These are phyloP conservation scores for Anarsia innoxiella DNA, from an alignment of 2,888 invertebrate species.

Conservation along the genomic window DNA sequence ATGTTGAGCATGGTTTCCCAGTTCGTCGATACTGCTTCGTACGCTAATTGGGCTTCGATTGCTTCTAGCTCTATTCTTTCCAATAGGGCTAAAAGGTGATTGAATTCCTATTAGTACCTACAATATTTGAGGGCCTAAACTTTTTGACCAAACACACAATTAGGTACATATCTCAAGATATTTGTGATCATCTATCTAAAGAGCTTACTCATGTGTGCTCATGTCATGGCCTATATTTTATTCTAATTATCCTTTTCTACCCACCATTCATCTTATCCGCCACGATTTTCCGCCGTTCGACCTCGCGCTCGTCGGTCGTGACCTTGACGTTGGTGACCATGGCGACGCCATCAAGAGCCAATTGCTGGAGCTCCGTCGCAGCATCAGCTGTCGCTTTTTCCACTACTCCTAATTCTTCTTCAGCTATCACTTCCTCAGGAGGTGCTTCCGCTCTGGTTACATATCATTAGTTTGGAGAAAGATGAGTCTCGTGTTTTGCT, in stretches of 20 bases:
- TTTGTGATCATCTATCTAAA: too few relatives aligned
- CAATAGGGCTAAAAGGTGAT: background rate
- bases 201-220: too few relatives aligned
- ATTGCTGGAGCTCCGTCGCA: constrained; percentile 77
- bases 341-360: constrained; percentile 81
- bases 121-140: background rate
- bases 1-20: constrained; percentile 79
- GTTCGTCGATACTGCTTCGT: constrained; percentile 78
- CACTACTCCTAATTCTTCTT: constrained; percentile 71
- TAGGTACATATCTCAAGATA: background rate
- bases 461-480: too few relatives aligned
- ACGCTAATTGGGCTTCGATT: constrained; percentile 75
- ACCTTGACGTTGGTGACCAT: constrained; percentile 85
- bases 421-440: constrained; percentile 46
- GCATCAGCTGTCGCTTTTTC: constrained; percentile 80
- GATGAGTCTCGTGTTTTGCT: too few relatives aligned
- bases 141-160: background rate
- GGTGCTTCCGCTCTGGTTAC: constrained; percentile 50
- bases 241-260: too few relatives aligned
- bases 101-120: background rate
- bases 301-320: constrained; percentile 84
- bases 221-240: too few relatives aligned
- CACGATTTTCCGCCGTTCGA: constrained; percentile 62
- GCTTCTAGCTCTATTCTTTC: constrained; percentile 81
- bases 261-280: constrained; percentile 46